These are phyloP conservation scores for Acipenser transmontanus DNA, from an alignment of 2,797 vertebrate genomes.

Conservation along the genomic window DNA sequence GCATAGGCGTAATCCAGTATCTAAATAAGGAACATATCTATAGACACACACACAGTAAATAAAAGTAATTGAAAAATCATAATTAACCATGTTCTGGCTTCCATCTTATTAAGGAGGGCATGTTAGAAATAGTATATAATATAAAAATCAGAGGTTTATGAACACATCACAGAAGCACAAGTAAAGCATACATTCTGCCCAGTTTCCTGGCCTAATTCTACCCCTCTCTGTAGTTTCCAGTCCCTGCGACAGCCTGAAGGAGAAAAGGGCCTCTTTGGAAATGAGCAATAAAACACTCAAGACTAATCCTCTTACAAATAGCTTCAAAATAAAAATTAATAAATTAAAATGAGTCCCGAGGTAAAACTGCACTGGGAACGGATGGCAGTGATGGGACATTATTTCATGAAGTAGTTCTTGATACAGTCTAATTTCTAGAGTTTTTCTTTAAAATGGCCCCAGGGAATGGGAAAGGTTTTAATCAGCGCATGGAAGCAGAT, in stretches of 20 bases:
- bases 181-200: background rate
- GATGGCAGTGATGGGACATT: conserved; percentile 2
- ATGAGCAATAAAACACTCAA: conserved; percentile 44
- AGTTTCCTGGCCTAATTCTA: conserved; percentile 22
- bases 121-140: no score
- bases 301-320: conserved; percentile 56
- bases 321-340: conserved; percentile 57
- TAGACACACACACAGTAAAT: no score
- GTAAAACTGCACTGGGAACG: background rate
- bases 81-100: no score
- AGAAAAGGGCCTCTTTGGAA: conserved; percentile 25
- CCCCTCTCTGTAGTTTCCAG: conserved; percentile 36
- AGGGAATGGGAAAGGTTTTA: conserved; percentile 37
- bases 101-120: no score
- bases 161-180: no score
- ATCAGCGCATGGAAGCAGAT: conserved; percentile 53
- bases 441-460: conserved; percentile 35
- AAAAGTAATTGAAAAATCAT: no score
- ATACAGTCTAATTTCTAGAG: conserved; percentile 23
- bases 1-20: no score
- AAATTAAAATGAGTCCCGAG: conserved; percentile 19
- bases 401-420: conserved; percentile 14
- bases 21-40: no score
- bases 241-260: background rate
- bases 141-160: no score